Base-by-base conservation (phyloP, 2,797 vertebrate genomes). In the Pogonophryne albipinna region DNA sequence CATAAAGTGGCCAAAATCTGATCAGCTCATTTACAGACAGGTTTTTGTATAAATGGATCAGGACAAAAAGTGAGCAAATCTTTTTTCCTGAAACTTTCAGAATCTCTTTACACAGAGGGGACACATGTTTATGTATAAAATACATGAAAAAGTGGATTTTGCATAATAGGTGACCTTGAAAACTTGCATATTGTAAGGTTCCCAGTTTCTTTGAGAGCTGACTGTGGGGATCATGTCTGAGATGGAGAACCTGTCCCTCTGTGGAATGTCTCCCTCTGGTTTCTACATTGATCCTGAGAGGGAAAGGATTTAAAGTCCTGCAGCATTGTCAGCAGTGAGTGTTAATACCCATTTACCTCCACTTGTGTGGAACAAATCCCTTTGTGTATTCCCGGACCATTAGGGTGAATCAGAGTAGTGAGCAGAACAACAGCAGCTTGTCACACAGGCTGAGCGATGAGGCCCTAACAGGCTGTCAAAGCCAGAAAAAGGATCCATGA, bases 281-380 rank as follows among this genome's bases (percentile, higher is more conserved):
- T 51, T 56, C 67, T 52, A 11, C 64, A 68, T 45, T 79, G 69
- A 87, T 84, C 72, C 46, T 42, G 19, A 14, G 20, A 42, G 66
- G 41, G n/a, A 71, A 3, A 0, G 31, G 53, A 66, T 78, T 71
- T 46, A 49, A 66, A 68, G 71, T 57, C 69, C 44, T 11, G 66
- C 72, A 63, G 69, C 67, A 71, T 55, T 78, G 78, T 75, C 76
- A 76, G 64, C 62, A 27, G 34, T 46, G 44, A 61, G 65, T 46
- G 74, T 65, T 80, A 85, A 88, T 66, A 67, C 70, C 81, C 55
- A 71, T 87, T 80, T 71, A 78, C 62, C 49, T 82, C 68, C 75
- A 71, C 73, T 69, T 68, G 68, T 52, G 71, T 78, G 76, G 80
- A 86, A 85, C 78, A 86, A 87, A 87, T 90, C 83, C 80, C 64